Conservation (phyloP, 2,113 vertebrate species). For the Calyptommatus sinebrachiatus region DNA sequence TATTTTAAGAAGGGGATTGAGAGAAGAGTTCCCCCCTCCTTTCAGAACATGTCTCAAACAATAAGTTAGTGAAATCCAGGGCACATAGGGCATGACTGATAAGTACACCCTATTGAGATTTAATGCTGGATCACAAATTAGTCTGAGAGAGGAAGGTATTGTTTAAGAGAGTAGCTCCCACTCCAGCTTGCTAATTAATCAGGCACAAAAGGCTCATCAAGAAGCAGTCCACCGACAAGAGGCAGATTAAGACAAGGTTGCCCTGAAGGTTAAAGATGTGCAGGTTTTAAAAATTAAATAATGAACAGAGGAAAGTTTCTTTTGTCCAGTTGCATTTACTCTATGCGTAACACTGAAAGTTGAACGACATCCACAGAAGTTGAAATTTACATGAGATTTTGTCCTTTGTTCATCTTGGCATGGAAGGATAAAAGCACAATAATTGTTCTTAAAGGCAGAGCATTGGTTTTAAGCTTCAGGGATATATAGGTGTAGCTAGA, state of each 20-base stretch:
- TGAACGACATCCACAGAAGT: slow-evolving; percentile 1
- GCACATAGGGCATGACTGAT: slow-evolving; percentile 18
- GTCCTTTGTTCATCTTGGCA: slow-evolving; percentile 27
- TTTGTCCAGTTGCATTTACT: slow-evolving; percentile 10
- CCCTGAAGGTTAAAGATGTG: slow-evolving; percentile 62
- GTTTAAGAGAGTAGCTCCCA: slow-evolving; percentile 46
- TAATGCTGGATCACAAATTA: slow-evolving; percentile 30
- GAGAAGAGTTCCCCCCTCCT: not conserved
- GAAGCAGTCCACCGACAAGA: slow-evolving; percentile 59
- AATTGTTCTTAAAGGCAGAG: slow-evolving; percentile 24
- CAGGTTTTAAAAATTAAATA: slow-evolving; percentile 51
- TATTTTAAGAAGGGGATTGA: not conserved
- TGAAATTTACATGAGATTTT: slow-evolving; percentile 22
- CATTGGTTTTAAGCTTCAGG: slow-evolving; percentile 35
- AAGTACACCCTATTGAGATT: slow-evolving; percentile 37
- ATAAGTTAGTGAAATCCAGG: slow-evolving; percentile 19
- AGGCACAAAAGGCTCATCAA: slow-evolving; percentile 70
- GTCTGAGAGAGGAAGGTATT: slow-evolving; percentile 40
- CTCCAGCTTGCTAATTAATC: slow-evolving; percentile 64
- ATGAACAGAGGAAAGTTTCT: slow-evolving; percentile 23
- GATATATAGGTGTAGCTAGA: too few species aligned
- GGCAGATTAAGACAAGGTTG: slow-evolving; percentile 62
- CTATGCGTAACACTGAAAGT: not conserved
- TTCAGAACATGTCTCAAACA: slow-evolving; percentile 16
- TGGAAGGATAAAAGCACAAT: slow-evolving; percentile 29